Base-by-base conservation (phyloP, 1,140 invertebrate genomes). In the Heliconius hermathena region DNA sequence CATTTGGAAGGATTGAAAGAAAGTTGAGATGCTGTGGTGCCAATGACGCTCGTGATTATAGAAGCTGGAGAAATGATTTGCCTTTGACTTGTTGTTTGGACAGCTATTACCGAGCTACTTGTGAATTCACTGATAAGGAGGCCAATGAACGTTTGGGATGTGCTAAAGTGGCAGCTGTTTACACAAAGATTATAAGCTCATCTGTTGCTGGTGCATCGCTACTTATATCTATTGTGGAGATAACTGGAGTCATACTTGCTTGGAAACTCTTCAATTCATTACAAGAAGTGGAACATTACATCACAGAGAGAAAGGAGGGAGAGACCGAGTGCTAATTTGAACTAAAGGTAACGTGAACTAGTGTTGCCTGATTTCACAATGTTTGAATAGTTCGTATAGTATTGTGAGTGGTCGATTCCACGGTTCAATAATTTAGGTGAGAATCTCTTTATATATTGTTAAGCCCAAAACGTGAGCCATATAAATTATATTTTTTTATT, bases 121-220 rank as follows among this genome's bases (percentile, higher is more conserved):
- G 93, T 49, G 93, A 94, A 33, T 93, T 94, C 81, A 94, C 93
- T 0, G 92, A 94, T 73, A 94, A 94, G 77, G 93, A 94, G 82
- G 93, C 93, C 0, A 94, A 94, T 73, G 93, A 94, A 73, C 87
- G 93, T 84, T 81, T 93, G 20, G 93, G 93, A 49, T 94, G 92
- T 88, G 92, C 91, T 77, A 93, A 93, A 85, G 93, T 94, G 29
- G 93, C 93, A 8, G 86, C 93, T 54, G 93, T 93, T 29, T 94
- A 94, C 81, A 92, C 93, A 1, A 93, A 93, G 81, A 94, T 94
- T 75, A 94, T 94, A 78, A 93, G 92, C 74, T 93, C 91, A 1
- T 92, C 89, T 1, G 86, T 94, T 8, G 93, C 92, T 29, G 93
- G 90, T 20, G 91, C 89, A n/a, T 91, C 92, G 0, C 75, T 93